Conservation (phyloP, 2,888 invertebrate species). For the Acanthoscelides obtectus region DNA sequence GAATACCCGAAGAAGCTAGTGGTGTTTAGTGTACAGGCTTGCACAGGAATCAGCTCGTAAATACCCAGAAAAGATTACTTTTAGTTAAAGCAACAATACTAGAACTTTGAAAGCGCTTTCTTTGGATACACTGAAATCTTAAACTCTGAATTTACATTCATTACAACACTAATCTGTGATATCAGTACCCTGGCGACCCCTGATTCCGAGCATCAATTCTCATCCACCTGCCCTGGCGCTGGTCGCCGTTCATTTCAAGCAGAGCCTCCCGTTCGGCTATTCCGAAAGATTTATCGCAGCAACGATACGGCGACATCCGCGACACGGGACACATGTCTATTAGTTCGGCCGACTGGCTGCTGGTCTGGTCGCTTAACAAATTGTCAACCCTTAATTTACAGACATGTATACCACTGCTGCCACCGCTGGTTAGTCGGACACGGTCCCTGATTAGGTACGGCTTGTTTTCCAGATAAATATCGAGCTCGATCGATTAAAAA, state of each 20-base stretch:
- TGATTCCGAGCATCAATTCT: not conserved
- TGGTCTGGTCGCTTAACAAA: conserved; percentile 22
- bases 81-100: too few species aligned
- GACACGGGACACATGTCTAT: conserved; percentile 21
- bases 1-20: too few species aligned
- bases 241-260: too few species aligned
- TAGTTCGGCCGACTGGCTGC: conserved; percentile 7
- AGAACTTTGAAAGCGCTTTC: too few species aligned
- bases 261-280: conserved; percentile 5
- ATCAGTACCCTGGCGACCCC: not conserved
- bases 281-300: conserved; percentile 18
- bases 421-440: conserved; percentile 4
- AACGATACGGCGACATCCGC: conserved; percentile 13
- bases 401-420: conserved; percentile 10
- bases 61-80: too few species aligned
- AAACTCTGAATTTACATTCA: too few species aligned
- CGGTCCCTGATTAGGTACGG: conserved; percentile 4
- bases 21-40: too few species aligned
- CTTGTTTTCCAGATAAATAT: not conserved
- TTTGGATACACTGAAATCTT: too few species aligned
- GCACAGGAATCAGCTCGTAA: too few species aligned
- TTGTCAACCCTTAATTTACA: conserved; percentile 28
- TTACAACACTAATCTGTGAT: too few species aligned
- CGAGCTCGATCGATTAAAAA: not conserved
- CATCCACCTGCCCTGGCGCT: conserved; percentile 16